A percentile compares a stretch with the other conserved stretches of the same genome.
Evolutionary conservation across 2,888 invertebrate genomes (phyloP).

Genomic region (Drosophila robusta): DNA sequence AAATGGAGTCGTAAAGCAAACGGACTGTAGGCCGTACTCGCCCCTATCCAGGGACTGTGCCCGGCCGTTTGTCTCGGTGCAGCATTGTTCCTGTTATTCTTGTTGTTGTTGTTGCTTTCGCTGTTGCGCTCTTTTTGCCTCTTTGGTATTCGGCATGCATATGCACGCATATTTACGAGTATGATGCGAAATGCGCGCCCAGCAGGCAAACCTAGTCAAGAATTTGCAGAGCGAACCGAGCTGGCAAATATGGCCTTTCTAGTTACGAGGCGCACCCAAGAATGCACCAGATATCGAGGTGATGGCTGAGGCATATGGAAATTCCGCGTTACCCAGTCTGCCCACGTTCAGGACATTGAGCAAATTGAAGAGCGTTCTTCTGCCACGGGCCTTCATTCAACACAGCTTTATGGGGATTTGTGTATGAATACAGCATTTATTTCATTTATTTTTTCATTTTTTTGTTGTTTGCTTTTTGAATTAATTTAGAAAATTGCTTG

Average conservation of each 20-base stretch:
- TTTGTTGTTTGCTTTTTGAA: not conserved
- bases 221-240: constrained; percentile 27
- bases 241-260: constrained; percentile 34
- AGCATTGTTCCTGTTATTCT: constrained; percentile 25
- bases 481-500: not conserved
- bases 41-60: constrained; percentile 19
- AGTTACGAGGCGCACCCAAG: constrained; percentile 5
- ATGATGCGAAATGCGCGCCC: constrained; percentile 36
- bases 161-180: constrained; percentile 73
- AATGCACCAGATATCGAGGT: constrained; percentile 21
- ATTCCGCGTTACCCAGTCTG: constrained; percentile 16
- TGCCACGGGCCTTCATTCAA: constrained; percentile 4
- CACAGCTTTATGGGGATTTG: not conserved
- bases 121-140: constrained; percentile 7
- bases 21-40: constrained; percentile 45
- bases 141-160: constrained; percentile 56
- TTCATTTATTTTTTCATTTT: too few relatives aligned
- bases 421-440: constrained; percentile 1
- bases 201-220: constrained; percentile 36
- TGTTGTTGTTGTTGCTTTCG: constrained; percentile 6
- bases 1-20: constrained; percentile 78
- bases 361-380: not conserved
- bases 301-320: constrained; percentile 22
- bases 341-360: not conserved
- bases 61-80: constrained; percentile 16